Base-by-base conservation (phyloP, 30 jellyfish, hydroid and myxozoan species). In the Aurelia sp. region DNA sequence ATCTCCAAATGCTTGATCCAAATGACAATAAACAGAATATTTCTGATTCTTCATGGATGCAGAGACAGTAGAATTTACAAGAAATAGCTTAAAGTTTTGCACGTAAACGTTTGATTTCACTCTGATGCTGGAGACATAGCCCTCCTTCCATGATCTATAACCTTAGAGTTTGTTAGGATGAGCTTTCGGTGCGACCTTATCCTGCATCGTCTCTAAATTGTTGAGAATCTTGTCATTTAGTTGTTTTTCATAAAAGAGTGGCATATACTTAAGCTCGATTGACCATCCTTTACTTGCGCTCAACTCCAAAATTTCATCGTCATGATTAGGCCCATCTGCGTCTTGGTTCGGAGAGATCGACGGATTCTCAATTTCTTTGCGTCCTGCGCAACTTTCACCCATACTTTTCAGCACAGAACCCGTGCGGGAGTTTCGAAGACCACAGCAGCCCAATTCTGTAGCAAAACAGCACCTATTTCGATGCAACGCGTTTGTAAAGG, bases 121-220 rank as follows among this genome's bases (percentile, higher is more conserved):
- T 60, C 35, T 60, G 64, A 62, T 21, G 31, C 61, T 59, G 10
- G 64, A 60, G 15, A 62, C 88, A 58, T 59, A 77, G 50, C 88
- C 77, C 40, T 77, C 88, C 66, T 77, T 77, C 80, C 78, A 77
- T 15, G 20, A 52, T 44, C 47, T 61, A 62, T 77, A 62, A 20
- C 88, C 88, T 48, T 59, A 37, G 37, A 33, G 31, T 41, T 77
- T 77, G 78, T 77, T 47, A 9, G 66, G 77, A 47, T 59, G 47
- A 15, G 88, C 65, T 23, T 77, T 61, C 77, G 81, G 88, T 20
- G 66, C 88, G 11, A 30, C 30, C 40, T 74, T 74, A 44, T 63
- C 88, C 31, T 33, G 78, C 88, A 77, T 59, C 80, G 88, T 74
- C 53, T 74, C 80, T 23, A 80, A 74, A 30, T 77, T 53, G 47